A percentile compares a stretch with the other conserved stretches of the same genome.
Evolutionary conservation across 2,113 vertebrate species (phyloP).

Genomic region (Prunella himalayana): DNA sequence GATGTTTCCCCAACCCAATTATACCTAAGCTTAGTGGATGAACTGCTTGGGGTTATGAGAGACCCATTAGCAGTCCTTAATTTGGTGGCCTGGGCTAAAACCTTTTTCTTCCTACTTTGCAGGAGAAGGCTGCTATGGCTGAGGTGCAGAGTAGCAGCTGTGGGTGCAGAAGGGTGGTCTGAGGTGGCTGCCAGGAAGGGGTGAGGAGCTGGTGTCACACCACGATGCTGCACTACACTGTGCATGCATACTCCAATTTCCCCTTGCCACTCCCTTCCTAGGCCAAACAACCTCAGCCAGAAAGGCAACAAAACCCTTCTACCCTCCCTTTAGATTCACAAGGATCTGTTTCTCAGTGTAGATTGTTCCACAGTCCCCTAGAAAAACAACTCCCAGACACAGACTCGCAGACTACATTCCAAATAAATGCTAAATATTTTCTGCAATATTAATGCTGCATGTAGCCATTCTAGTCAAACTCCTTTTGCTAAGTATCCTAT

Average conservation of each 20-base stretch:
- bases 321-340: background rate
- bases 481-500: background rate
- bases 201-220: background rate
- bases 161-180: background rate
- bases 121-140: rapidly evolving
- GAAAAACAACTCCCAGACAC: background rate
- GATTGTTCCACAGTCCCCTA: background rate
- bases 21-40: background rate
- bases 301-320: background rate
- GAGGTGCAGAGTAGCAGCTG: rapidly evolving
- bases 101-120: background rate
- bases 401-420: background rate
- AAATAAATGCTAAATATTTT: background rate
- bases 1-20: background rate
- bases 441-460: background rate
- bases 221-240: too few relatives aligned
- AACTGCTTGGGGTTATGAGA: background rate
- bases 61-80: background rate
- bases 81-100: background rate
- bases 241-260: background rate
- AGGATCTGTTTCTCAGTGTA: background rate
- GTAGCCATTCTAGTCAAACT: background rate
- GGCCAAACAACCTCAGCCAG: background rate
- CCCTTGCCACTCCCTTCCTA: background rate
- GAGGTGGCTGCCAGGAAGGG: background rate